These are phyloP conservation scores for Ciconia stormi DNA, from an alignment of 2,113 vertebrate species.

Conservation along the genomic window DNA sequence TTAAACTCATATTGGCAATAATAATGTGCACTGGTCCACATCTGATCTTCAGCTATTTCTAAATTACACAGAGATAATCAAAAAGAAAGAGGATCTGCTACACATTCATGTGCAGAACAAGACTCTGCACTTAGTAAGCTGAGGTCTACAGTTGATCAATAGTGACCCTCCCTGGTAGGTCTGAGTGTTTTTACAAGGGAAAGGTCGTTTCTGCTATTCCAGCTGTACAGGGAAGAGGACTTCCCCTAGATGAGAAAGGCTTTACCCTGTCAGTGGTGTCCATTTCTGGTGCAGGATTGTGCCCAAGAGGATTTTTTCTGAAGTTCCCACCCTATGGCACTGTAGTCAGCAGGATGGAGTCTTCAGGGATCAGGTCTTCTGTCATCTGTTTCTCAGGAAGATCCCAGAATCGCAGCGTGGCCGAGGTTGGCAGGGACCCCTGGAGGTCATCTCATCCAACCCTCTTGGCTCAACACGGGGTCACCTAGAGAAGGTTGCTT, in stretches of 20 bases:
- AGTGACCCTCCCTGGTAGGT: not conserved
- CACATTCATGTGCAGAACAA: not conserved
- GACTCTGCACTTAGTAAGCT: constrained; percentile 14
- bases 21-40: constrained; percentile 46
- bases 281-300: not conserved
- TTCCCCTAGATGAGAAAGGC: not conserved
- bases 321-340: not conserved
- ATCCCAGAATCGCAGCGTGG: fast-evolving
- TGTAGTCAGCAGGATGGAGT: not conserved
- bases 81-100: constrained; percentile 55
- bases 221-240: not conserved
- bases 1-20: constrained; percentile 44
- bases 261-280: not conserved
- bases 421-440: not conserved
- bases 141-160: not conserved
- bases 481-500: not conserved
- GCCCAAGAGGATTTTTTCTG: fast-evolving
- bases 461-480: not conserved
- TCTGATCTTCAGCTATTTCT: constrained; percentile 50
- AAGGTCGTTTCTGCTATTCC: not conserved
- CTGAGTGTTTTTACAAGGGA: not conserved
- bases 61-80: constrained; percentile 64
- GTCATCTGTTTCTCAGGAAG: not conserved
- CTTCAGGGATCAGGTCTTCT: not conserved
- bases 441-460: not conserved